Evolutionary conservation across 2,888 invertebrate species (phyloP).

Genomic region (Nemapogon koenigi): DNA sequence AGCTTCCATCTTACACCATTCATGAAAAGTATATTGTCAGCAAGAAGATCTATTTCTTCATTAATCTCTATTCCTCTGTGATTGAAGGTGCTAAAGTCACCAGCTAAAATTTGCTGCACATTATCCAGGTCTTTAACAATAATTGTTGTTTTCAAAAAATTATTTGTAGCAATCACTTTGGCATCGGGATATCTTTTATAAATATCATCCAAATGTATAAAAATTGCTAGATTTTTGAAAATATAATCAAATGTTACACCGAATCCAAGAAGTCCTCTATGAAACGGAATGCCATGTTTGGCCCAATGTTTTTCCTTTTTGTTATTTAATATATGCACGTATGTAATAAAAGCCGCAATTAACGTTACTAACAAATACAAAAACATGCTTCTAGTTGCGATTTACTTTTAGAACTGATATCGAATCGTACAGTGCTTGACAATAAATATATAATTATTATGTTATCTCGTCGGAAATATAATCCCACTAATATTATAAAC

Average conservation of each 20-base stretch:
- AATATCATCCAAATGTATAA: slow-evolving; percentile 1
- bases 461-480: too few species aligned
- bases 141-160: slow-evolving; percentile 19
- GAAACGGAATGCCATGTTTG: slow-evolving; percentile 3
- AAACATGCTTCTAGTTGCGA: slow-evolving; percentile 4
- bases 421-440: too few species aligned
- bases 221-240: not conserved
- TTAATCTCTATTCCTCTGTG: slow-evolving; percentile 26
- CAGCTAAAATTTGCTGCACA: slow-evolving; percentile 26
- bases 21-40: slow-evolving; percentile 29
- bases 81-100: slow-evolving; percentile 29
- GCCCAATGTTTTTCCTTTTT: not conserved
- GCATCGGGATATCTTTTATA: slow-evolving; percentile 4
- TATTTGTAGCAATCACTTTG: slow-evolving; percentile 1
- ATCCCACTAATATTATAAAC: too few species aligned
- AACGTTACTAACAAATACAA: not conserved
- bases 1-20: slow-evolving; percentile 36
- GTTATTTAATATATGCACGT: slow-evolving; percentile 1
- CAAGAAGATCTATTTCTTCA: slow-evolving; percentile 24
- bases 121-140: slow-evolving; percentile 27
- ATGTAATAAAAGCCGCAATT: not conserved
- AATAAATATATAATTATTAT: too few species aligned
- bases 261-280: not conserved
- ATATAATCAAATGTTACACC: slow-evolving; percentile 3
- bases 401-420: too few species aligned